Base-by-base conservation (phyloP, 1,140 invertebrate genomes). In the Ips nitidus region DNA sequence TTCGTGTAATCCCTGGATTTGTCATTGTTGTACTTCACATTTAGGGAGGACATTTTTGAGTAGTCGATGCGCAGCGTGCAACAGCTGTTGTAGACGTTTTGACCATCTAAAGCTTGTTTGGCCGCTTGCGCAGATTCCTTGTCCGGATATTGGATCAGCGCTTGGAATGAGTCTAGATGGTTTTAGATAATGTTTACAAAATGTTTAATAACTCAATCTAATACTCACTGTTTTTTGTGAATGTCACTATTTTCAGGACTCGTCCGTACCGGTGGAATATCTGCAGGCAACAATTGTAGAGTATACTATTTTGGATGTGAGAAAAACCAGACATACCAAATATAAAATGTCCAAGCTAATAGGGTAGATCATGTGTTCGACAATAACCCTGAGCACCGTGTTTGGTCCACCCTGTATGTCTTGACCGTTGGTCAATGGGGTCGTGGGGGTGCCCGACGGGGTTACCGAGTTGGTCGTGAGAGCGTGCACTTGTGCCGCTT, bases 21-120 rank as follows among this genome's bases (percentile, higher is more conserved):
- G 85, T 99, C 98, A 83, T 99, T 99, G 86, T 99, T 99, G 85
- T 97, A 99, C 82, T 98, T 98, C 43, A 99, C 97, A 83, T 99
- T 99, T 70, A 99, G 85, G 69, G 93, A 95, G 69, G 92, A 91
- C 87, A 99, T 89, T 84, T 99, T 99, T 74, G 95, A 98, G 85
- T 97, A 99, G 83, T 99, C 98, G 77, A 99, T 98, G 79, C 96
- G 92, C 75, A 99, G 85, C n/a, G 95, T 98, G 86, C 97, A 98
- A 85, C 97, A 98, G 53, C 94, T 95, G 82, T 97, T 98, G 88
- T 98, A 99, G 76, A 99, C 98, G 80, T 98, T 98, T 83, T 99
- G 97, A 0, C 97, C 96, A 81, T 99, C 96, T 73, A 99, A 84
- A 50, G 94, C 89, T 90, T 96, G 87, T 89, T 98, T 98, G 79